phyloP scores from a whole-genome alignment of 2,113 vertebrate genomes.

The Syngnathoides biaculeatus region DNA sequence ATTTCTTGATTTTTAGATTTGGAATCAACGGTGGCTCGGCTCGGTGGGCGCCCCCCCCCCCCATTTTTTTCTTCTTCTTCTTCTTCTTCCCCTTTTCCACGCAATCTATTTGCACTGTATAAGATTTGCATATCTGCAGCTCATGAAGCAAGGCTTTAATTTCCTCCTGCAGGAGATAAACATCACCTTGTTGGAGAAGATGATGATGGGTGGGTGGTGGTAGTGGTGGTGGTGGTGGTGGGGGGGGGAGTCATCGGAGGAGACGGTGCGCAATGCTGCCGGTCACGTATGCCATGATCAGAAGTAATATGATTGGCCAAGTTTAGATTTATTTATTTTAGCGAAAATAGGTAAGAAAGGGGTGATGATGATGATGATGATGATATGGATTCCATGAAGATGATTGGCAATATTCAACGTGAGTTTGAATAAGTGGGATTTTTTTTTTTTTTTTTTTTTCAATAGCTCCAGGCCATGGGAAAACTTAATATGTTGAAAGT shows the following conservation, averaged over 20 bases:
- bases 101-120: conserved; percentile 68
- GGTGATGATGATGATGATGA: conserved; percentile 6
- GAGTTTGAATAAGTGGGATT: not conserved
- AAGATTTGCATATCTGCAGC: conserved; percentile 88
- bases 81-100: too few species aligned
- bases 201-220: conserved; percentile 80
- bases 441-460: too few species aligned
- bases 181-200: conserved; percentile 96
- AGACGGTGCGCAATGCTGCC: conserved; percentile 62
- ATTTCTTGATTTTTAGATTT: conserved; percentile 48
- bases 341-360: conserved; percentile 43
- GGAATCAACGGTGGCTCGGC: conserved; percentile 26
- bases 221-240: conserved; percentile 58
- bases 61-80: not conserved
- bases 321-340: conserved; percentile 23
- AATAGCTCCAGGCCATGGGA: too few species aligned
- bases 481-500: too few species aligned
- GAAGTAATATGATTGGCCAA: conserved; percentile 68
- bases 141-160: conserved; percentile 91
- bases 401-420: not conserved
- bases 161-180: conserved; percentile 97
- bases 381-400: not conserved
- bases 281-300: conserved; percentile 56
- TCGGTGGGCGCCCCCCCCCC: conserved; percentile 1
- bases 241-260: conserved; percentile 64